Base-by-base conservation (phyloP, 2,888 invertebrate genomes). In the Tinea trinotella region DNA sequence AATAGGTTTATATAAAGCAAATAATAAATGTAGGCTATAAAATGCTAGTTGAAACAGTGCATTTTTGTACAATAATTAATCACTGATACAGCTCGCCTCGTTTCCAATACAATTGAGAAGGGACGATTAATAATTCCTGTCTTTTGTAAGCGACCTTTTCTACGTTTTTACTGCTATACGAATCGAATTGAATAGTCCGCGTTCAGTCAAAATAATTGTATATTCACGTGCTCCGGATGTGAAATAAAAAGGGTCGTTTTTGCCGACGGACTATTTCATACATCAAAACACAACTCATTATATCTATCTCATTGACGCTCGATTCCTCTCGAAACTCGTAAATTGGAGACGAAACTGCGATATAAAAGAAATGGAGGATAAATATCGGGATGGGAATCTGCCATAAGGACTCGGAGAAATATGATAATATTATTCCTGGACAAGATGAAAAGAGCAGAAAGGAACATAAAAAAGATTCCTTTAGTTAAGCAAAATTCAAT, bases 221-320 rank as follows among this genome's bases (percentile, higher is more conserved):
- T 56, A 59, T 73, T 75, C 83, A 81, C 81, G 80, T 82, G 78
- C 67, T 69, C 82, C 80, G 83, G 81, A 83, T 77, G 76, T 71
- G 61, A 64, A 69, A 70, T 72, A 72, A 75, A 78, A 71, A 66
- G 73, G 65, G 70, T 72, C 70, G 68, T 71, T 68, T 72, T 69
- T 70, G 76, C 73, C 69, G 71, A 58, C 62, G 65, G 64, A 66
- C 69, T 72, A 71, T 73, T 76, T 70, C 64, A 71, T 64, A 62
- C 63, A 63, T 71, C 71, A 71, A 77, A 75, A 79, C 73, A 77
- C 70, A 69, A 70, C 65, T 67, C 71, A 73, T 72, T 74, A 68
- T 71, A 56, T 59, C 56, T n/a, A 59, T 59, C 17, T 54, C 54
- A 54, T 54, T 54, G 54, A 49, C 54, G 50, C 49, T 50, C 19